Evolutionary conservation across 2,113 vertebrate species (phyloP).

Genomic region (Heloderma charlesbogerti): DNA sequence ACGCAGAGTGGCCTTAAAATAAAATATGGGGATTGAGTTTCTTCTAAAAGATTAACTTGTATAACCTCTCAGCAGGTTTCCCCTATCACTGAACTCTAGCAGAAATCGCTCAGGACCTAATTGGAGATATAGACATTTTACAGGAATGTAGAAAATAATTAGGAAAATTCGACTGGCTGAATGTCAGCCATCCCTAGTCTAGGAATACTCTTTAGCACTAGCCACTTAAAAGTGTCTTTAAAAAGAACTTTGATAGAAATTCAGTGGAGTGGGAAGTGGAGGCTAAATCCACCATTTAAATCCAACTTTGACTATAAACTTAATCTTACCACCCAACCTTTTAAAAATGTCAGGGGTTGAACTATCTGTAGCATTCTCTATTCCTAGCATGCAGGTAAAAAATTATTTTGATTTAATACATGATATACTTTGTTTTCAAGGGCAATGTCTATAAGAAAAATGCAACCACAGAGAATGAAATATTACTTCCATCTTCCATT

Average conservation of each 20-base stretch:
- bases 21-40: conserved; percentile 79
- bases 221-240: not conserved
- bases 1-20: conserved; percentile 80
- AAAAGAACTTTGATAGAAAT: not conserved
- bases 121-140: conserved; percentile 12
- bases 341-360: conserved; percentile 53
- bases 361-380: conserved; percentile 67
- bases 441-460: conserved; percentile 77
- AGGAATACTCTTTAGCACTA: conserved; percentile 21
- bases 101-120: conserved; percentile 54
- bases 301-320: conserved; percentile 77
- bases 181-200: not conserved
- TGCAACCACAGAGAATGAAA: conserved; percentile 75
- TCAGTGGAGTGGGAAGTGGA: conserved; percentile 22
- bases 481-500: conserved; percentile 77
- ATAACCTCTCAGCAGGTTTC: conserved; percentile 73
- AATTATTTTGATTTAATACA: conserved; percentile 78
- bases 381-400: conserved; percentile 69
- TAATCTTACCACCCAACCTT: conserved; percentile 63
- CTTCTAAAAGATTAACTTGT: conserved; percentile 76
- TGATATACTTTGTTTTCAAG: conserved; percentile 79
- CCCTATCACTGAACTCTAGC: conserved; percentile 64
- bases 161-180: not conserved
- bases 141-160: not conserved
- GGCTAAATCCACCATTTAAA: conserved; percentile 59